Evolutionary conservation across 2,797 vertebrate species (phyloP), one percentile per base, ranked within the genome.

Genomic region (Choloepus didactylus): DNA sequence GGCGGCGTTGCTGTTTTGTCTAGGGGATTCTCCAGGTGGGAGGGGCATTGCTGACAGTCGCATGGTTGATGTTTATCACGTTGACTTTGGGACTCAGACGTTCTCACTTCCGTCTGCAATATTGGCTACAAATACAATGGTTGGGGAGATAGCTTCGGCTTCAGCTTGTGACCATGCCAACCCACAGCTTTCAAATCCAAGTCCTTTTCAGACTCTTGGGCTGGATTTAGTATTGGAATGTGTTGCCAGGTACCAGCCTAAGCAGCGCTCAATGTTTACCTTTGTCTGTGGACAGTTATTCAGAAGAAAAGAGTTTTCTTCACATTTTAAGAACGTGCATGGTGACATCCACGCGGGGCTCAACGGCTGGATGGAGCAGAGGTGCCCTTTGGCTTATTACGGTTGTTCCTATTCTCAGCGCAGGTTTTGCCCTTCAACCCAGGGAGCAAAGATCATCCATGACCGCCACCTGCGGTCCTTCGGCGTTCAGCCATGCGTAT

Each of bases 321-420:
- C 99, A 0, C 99, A 99, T 98, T 99, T 99, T 98, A 99, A 99
- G 98, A 99, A 99, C 1, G 99, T 99, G n/a, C 99, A 99, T 87
- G 99, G 99, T 81, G 99, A 99, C 96, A 99, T 99, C 98, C 99
- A 99, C 76, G 99, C 99, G 54, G 99, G 99, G 85, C 99, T 99
- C 81, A 99, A 99, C 66, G 99, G 99, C 96, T 99, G 99, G 99
- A 99, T 99, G 99, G 99, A 99, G 97, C 99, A 99, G 92, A 99
- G 99, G 76, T 99, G 99, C 97, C 99, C 99, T 41, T 97, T 99
- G 98, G 99, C 99, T 0, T 99, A 99, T 97, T 99, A 99, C 84
- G 99, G 99, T 95, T 99, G 99, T 98, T 99, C 99, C 38, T 99
- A 99, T 98, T 99, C 99, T 76, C 99, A 99, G 79, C 98, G 99